Evolutionary conservation across 2,888 invertebrate genomes (phyloP).

Genomic region (Alloscopus bannaensis): DNA sequence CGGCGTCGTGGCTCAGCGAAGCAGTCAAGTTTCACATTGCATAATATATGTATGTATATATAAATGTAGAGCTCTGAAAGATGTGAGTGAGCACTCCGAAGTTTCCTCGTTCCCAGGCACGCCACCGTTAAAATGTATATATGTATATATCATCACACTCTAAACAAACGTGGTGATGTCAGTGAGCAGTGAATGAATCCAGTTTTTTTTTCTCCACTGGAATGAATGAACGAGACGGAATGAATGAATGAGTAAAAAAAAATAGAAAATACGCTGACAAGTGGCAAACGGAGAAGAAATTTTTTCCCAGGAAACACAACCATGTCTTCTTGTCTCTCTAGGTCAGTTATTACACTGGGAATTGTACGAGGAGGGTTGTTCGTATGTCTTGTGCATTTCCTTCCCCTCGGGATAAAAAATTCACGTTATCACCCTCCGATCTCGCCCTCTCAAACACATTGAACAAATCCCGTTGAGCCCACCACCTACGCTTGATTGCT

Average conservation of each 20-base stretch:
- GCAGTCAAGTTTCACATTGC: background rate
- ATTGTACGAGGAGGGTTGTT: too few species aligned
- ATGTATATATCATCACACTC: too few species aligned
- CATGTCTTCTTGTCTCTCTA: background rate
- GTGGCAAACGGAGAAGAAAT: too few species aligned
- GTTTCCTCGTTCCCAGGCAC: slow-evolving; percentile 51
- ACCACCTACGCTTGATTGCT: too few species aligned
- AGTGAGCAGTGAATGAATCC: background rate
- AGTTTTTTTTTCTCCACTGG: background rate
- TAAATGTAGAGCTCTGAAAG: background rate
- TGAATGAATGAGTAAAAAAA: slow-evolving; percentile 32
- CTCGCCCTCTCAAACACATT: too few species aligned
- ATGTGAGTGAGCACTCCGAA: slow-evolving; percentile 27
- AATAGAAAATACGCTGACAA: background rate
- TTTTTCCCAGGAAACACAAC: background rate
- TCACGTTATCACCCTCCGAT: too few species aligned
- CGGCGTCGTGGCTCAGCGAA: background rate
- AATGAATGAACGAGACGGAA: slow-evolving; percentile 23
- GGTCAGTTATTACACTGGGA: slow-evolving; percentile 14
- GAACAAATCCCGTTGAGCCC: too few species aligned
- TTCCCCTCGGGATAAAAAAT: too few species aligned
- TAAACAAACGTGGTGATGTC: too few species aligned
- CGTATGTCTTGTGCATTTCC: background rate
- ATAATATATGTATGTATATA: slow-evolving; percentile 4
- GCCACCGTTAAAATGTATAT: slow-evolving; percentile 3